Evolutionary conservation across 2,888 invertebrate species (phyloP).

Genomic region (Loripinus fragilis): DNA sequence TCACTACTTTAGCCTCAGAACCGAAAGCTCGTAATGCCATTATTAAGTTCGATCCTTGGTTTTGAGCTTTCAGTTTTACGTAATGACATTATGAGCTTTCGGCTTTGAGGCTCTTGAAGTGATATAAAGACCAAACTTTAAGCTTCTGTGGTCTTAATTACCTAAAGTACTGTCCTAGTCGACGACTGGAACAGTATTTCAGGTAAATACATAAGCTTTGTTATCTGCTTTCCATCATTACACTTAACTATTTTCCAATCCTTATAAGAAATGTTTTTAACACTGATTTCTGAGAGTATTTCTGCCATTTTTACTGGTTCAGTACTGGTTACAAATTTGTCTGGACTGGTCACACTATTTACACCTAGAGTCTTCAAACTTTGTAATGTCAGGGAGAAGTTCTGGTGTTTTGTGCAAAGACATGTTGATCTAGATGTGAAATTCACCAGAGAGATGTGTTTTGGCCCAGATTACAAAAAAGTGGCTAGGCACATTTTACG

Average conservation of each 20-base stretch:
- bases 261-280: background rate
- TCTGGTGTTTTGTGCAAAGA: constrained; percentile 7
- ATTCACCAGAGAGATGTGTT: background rate
- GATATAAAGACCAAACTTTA: too few species aligned
- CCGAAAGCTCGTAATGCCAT: too few species aligned
- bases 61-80: too few species aligned
- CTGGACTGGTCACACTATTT: background rate
- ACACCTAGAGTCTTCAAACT: background rate
- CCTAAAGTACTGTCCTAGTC: too few species aligned
- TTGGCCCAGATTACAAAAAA: background rate
- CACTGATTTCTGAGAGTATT: background rate
- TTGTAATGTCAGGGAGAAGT: background rate
- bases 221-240: background rate
- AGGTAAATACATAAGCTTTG: too few species aligned
- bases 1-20: too few species aligned
- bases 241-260: background rate
- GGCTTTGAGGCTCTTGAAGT: too few species aligned
- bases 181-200: too few species aligned
- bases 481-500: background rate
- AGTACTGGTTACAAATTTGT: background rate
- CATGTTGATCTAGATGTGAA: background rate
- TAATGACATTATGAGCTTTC: too few species aligned
- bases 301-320: background rate
- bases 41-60: too few species aligned
- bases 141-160: too few species aligned